phyloP scores from a whole-genome alignment of 92 coral and sea anemone species.

The Blastomussa wellsi region DNA sequence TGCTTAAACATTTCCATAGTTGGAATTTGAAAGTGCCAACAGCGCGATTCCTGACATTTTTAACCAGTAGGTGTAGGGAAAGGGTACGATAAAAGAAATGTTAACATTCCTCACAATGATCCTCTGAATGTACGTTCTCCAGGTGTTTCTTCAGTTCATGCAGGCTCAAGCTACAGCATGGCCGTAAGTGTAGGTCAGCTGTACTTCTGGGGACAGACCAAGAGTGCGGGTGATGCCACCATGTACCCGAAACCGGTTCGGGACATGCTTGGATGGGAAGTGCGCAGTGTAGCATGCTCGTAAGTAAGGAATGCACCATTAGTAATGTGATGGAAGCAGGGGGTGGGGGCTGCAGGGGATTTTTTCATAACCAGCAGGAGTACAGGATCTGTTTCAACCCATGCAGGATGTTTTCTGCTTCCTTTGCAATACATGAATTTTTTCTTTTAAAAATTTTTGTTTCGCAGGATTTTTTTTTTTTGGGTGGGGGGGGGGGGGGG shows the following conservation, averaged over 20 bases:
- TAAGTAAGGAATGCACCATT: too few relatives aligned
- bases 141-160: constrained; percentile 57
- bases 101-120: not conserved
- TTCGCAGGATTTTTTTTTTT: too few relatives aligned
- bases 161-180: constrained; percentile 83
- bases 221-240: constrained; percentile 81
- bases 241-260: constrained; percentile 93
- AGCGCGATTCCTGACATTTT: too few relatives aligned
- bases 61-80: too few relatives aligned
- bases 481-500: too few relatives aligned
- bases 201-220: constrained; percentile 90
- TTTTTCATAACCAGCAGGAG: too few relatives aligned
- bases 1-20: not conserved
- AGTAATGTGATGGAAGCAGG: too few relatives aligned
- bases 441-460: too few relatives aligned
- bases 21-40: not conserved
- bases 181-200: constrained; percentile 72
- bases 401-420: too few relatives aligned
- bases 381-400: too few relatives aligned
- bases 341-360: too few relatives aligned
- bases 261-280: constrained; percentile 83
- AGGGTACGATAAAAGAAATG: not conserved
- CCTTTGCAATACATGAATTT: too few relatives aligned
- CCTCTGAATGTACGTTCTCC: not conserved
- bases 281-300: constrained; percentile 91